Conservation (phyloP, 2,888 invertebrate genomes). For the Cerceris ruficornis region DNA sequence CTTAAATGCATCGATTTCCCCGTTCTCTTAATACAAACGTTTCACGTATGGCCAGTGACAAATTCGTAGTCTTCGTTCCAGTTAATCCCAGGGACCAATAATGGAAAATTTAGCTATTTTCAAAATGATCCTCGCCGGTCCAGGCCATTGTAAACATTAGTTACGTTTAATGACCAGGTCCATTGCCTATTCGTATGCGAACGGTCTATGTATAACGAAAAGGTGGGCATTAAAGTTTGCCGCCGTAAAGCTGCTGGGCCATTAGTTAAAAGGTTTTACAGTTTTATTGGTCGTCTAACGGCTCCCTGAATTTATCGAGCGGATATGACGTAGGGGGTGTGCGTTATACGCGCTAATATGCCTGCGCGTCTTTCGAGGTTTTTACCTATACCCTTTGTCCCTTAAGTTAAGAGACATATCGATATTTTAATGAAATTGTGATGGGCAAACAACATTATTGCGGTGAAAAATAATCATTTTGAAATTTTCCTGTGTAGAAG, state of each 20-base stretch:
- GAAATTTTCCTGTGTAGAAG: too few species aligned
- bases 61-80: neutral
- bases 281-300: slow-evolving; percentile 71
- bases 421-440: too few species aligned
- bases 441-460: too few species aligned
- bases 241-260: slow-evolving; percentile 56
- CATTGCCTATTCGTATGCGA: slow-evolving; percentile 22
- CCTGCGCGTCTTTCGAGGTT: slow-evolving; percentile 43
- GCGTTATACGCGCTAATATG: slow-evolving; percentile 58
- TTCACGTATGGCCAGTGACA: neutral
- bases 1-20: neutral
- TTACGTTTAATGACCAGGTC: slow-evolving; percentile 57
- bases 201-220: slow-evolving; percentile 41
- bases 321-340: slow-evolving; percentile 60
- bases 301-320: slow-evolving; percentile 71
- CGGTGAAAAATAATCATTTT: too few species aligned
- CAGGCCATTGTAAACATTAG: slow-evolving; percentile 37
- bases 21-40: neutral
- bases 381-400: neutral
- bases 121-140: slow-evolving; percentile 21
- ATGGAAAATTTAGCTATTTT: slow-evolving; percentile 25
- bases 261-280: slow-evolving; percentile 73
- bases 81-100: slow-evolving; percentile 17
- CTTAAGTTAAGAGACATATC: too few species aligned
- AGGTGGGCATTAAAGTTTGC: slow-evolving; percentile 58